Base-by-base conservation (phyloP, 2,888 invertebrate genomes). In the Tyria jacobaeae region DNA sequence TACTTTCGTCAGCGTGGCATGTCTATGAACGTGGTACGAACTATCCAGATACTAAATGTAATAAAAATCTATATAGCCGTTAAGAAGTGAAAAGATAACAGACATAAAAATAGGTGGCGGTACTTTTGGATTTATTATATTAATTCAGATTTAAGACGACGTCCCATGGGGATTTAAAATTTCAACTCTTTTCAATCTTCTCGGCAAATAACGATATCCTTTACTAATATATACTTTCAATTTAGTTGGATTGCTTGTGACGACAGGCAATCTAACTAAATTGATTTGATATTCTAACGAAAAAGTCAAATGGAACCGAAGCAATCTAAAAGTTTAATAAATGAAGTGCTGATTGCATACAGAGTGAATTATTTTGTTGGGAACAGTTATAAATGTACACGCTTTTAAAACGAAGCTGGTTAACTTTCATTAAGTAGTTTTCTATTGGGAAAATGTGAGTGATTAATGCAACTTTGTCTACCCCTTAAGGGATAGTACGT, bases 261-360 rank as follows among this genome's bases (percentile, higher is more conserved):
- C 35, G 4, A 15, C 24, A 21, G 17, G 41, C 57, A 50, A 57
- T 60, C 25, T 17, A 25, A 47, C 53, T 52, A 48, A 64, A 75
- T 66, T 59, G 57, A 31, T 62, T 61, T 57, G 56, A 59, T 62
- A 75, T 72, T 73, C 57, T 24, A 60, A 64, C 59, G 41, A 51
- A 39, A 44, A 62, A 50, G 25, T 56, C 57, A 49, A 52, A 60
- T 61, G 53, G 62, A 76, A 63, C 55, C 50, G 57, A 61, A 64
- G 48, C 59, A 58, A 69, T 55, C 35, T 14, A n/a, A 37, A n/a
- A 48, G 44, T 63, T 63, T 41, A 62, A 66, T 73, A 64, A 49
- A 58, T 61, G 61, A 55, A 71, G 17, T 64, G 62, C 62, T 71
- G 54, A 25, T 21, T 41, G 25, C 54, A 24, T n/a, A 15, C 34